Evolutionary conservation across 2,888 invertebrate genomes (phyloP).

Genomic region (Eledone cirrhosa): DNA sequence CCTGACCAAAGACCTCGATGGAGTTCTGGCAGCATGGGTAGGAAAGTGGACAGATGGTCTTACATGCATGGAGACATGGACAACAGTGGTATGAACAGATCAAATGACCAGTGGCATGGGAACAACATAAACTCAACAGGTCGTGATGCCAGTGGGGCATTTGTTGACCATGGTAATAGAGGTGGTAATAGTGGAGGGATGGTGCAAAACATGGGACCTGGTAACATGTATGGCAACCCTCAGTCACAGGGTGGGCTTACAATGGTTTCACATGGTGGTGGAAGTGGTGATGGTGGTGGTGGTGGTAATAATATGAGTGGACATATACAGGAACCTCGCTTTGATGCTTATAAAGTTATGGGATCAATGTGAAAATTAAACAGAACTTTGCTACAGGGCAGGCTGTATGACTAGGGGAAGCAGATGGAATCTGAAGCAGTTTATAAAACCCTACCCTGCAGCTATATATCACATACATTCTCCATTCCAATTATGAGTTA

Average conservation of each 20-base stretch:
- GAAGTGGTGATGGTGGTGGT: not conserved
- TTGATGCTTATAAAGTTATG: constrained; percentile 16
- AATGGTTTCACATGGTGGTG: constrained; percentile 35
- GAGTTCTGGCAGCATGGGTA: constrained; percentile 34
- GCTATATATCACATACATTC: no score
- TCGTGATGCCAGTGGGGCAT: constrained; percentile 13
- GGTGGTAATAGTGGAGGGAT: not conserved
- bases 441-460: no score
- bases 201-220: constrained; percentile 28
- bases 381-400: no score
- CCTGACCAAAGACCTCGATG: constrained; percentile 32
- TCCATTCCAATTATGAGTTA: no score
- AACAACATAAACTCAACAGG: constrained; percentile 11
- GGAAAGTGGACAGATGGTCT: constrained; percentile 38
- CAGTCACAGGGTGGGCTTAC: constrained; percentile 36
- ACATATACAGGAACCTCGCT: constrained; percentile 3
- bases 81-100: no score
- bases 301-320: not conserved
- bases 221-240: constrained; percentile 34
- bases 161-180: not conserved
- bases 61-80: constrained; percentile 32
- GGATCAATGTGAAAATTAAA: no score
- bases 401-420: no score
- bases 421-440: no score
- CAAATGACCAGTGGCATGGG: constrained; percentile 23